Base-by-base conservation (phyloP, 1,140 invertebrate species). In the Melitaea cinxia region DNA sequence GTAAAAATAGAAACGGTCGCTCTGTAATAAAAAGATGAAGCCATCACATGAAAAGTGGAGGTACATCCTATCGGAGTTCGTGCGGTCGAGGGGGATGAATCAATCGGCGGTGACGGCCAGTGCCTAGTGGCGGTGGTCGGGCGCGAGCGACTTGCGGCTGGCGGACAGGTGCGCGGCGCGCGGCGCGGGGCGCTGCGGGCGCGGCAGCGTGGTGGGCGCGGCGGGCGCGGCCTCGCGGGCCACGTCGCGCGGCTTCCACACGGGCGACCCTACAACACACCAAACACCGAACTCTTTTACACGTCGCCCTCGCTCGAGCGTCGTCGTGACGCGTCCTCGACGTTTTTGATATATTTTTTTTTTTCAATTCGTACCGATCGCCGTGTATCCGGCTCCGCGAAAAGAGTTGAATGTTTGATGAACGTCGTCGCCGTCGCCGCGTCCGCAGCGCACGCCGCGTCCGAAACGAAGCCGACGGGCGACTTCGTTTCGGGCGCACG, bases 211-310 rank as follows among this genome's bases (percentile, higher is more conserved):
- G 73, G 88, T 91, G 65, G 88, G 85, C 73, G 67, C 57, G 65
- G 74, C 70, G 72, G 72, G 67, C 39, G 58, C 64, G 62, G 74
- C 73, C 77, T 87, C 85, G 77, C 78, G 70, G 80, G 90, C 86
- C 92, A 92, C 93, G 91, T 96, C 95, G 92, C 96, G 93, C 92
- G 95, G 96, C 94, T 97, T 97, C 96, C 96, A 97, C 89, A 97
- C 95, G 85, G 96, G 96, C 85, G 96, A 97, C 89, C 95, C 95
- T 95, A 94, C 92, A 94, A 94, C 92, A 94, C 91, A 92, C 88
- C 89, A 91, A 91, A 91, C 89, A 91, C 89, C 88, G 82, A 91
- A 91, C 91, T 91, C 89, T 91, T 91, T 89, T 82, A 79, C 70
- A 72, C 59, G 63, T 61, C 57, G 54, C 53, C 61, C 39, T 65